A percentile compares a stretch with the other conserved stretches of the same genome.
Conservation (phyloP, 2,113 vertebrate genomes). For the Lampris incognitus region DNA sequence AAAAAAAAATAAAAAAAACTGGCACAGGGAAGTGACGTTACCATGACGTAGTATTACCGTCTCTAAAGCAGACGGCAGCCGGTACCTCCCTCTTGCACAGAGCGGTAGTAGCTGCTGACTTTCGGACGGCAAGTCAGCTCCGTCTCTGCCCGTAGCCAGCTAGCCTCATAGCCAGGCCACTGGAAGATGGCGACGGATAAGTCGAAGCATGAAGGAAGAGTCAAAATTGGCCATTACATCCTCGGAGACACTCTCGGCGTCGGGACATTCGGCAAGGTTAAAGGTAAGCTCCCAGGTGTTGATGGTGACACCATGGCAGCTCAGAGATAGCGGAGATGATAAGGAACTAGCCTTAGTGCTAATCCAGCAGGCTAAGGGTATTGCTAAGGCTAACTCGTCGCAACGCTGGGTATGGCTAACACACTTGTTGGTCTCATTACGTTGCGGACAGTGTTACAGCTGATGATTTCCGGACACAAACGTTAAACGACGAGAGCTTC, state of each 20-base stretch:
- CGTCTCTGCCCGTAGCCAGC: slow-evolving; percentile 63
- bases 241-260: slow-evolving; percentile 96
- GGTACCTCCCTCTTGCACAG: slow-evolving; percentile 29
- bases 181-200: slow-evolving; percentile 97
- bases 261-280: slow-evolving; percentile 97
- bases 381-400: slow-evolving; percentile 61
- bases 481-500: no score
- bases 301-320: slow-evolving; percentile 22
- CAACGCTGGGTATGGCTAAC: slow-evolving; percentile 28
- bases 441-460: background rate
- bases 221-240: slow-evolving; percentile 97
- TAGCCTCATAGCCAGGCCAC: slow-evolving; percentile 82
- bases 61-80: slow-evolving; percentile 1
- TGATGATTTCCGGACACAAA: background rate
- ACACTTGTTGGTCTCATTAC: slow-evolving; percentile 56
- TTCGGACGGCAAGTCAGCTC: slow-evolving; percentile 48
- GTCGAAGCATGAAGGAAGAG: slow-evolving; percentile 94
- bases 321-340: slow-evolving; percentile 46
- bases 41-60: no score
- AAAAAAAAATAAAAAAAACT: no score
- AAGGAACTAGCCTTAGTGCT: slow-evolving; percentile 57
- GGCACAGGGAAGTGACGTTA: no score
- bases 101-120: slow-evolving; percentile 35
- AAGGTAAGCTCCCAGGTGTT: slow-evolving; percentile 82
- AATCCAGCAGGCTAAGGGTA: slow-evolving; percentile 28